Percentiles rank a stretch among this genome's conserved stretches.
phyloP scores from a whole-genome alignment of 2,888 invertebrate genomes.

The Epinotia ramella region DNA sequence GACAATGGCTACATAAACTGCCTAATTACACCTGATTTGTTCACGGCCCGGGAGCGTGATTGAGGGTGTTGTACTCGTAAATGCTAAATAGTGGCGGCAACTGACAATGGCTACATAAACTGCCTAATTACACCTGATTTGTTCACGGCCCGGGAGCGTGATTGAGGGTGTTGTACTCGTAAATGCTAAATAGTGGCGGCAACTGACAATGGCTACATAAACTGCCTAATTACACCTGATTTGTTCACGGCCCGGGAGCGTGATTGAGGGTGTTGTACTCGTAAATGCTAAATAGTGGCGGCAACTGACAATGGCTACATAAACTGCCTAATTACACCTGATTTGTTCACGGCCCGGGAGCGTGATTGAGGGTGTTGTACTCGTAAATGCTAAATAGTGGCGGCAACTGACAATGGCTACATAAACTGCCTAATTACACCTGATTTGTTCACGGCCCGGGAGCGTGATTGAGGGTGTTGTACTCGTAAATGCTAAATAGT shows the following conservation, averaged over 20 bases:
- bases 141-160: conserved; percentile 4
- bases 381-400: background rate
- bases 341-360: conserved; percentile 18
- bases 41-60: background rate
- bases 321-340: conserved; percentile 22
- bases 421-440: conserved; percentile 19
- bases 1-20: conserved; percentile 23
- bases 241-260: conserved; percentile 15
- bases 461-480: too few relatives aligned
- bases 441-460: conserved; percentile 19
- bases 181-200: background rate
- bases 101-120: conserved; percentile 24
- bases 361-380: too few relatives aligned
- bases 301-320: conserved; percentile 26
- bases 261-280: too few relatives aligned
- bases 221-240: conserved; percentile 25
- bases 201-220: conserved; percentile 26
- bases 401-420: conserved; percentile 27
- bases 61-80: too few relatives aligned
- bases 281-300: background rate
- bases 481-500: conserved; percentile 3
- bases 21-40: conserved; percentile 34
- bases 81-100: conserved; percentile 1
- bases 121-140: conserved; percentile 31
- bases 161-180: too few relatives aligned